A percentile compares a stretch with the other conserved stretches of the same genome.
These are phyloP conservation scores for Pedetes capensis DNA, from an alignment of 2,113 vertebrate species.

Conservation along the genomic window DNA sequence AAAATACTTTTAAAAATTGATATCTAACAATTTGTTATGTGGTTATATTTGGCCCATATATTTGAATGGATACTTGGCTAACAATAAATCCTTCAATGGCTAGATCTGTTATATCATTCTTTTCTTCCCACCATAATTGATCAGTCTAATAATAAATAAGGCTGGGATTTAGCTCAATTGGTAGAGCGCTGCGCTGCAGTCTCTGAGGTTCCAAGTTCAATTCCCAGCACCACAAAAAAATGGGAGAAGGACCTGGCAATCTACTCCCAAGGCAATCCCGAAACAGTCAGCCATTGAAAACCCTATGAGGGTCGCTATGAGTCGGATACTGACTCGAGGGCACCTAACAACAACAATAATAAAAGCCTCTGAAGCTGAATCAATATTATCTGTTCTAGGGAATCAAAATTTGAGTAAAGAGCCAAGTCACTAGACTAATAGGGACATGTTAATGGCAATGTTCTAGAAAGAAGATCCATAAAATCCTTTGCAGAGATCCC, in stretches of 20 bases:
- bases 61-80: background rate
- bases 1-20: background rate
- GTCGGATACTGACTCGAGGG: too few species aligned
- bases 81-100: background rate
- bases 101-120: background rate
- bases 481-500: background rate
- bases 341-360: too few species aligned
- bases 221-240: too few species aligned
- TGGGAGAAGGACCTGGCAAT: too few species aligned
- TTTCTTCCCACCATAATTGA: background rate
- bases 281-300: too few species aligned
- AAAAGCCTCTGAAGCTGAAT: background rate
- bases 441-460: background rate
- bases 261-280: too few species aligned
- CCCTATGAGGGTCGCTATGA: too few species aligned
- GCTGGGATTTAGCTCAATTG: too few species aligned
- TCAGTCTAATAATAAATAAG: background rate
- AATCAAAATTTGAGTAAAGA: background rate
- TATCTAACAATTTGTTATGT: too few species aligned
- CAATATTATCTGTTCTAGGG: background rate
- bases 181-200: too few species aligned
- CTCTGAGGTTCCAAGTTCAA: too few species aligned
- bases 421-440: background rate
- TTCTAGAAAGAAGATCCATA: background rate
- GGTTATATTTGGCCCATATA: background rate